Base-by-base conservation (phyloP, 2,888 invertebrate genomes). In the Trachelus troglodyta region DNA sequence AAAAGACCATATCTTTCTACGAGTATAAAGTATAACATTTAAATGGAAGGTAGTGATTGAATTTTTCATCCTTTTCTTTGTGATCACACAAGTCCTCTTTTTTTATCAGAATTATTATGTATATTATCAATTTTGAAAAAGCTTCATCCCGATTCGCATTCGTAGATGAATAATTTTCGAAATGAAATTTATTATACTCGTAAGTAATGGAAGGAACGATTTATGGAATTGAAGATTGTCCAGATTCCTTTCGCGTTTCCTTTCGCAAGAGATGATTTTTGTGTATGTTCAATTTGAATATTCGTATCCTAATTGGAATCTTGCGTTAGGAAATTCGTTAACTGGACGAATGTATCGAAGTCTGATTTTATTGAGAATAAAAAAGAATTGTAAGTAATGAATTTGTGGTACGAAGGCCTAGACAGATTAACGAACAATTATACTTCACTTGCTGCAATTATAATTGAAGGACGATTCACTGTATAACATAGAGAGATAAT, bases 401-500 rank as follows among this genome's bases (percentile, higher is more conserved):
- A 56, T 9, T 56, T 56, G 23, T 2, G 56, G 56, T 56, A 56
- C 56, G 56, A 56, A 23, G 56, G 56, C 56, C 56, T 56, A 56
- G 56, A 56, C 56, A 23, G 23, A 56, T 23, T 56, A 56, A 56
- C 23, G 23, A 56, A 23, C 9, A 56, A 56, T 56, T 56, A 9
- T 56, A 56, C 9, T 56, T 56, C 56, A 56, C 23, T 56, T 23
- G 23, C 37, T 77, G 75, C 11, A 71, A 77, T 75, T 69, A 35
- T 40, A 33, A 74, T 35, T 75, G 12, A 56, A 33, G 56, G 69
- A 77, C 75, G 75, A 71, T 75, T 75, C 34, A 9, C 71, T 35
- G 75, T 71, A 75, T 77, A 75, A 75, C 75, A 75, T 77, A 75
- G 56, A 56, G 23, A 75, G 77, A 34, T 74, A 77, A 74, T 77